These are phyloP conservation scores for Dioctria linearis DNA, from an alignment of 2,888 invertebrate species.

Conservation along the genomic window DNA sequence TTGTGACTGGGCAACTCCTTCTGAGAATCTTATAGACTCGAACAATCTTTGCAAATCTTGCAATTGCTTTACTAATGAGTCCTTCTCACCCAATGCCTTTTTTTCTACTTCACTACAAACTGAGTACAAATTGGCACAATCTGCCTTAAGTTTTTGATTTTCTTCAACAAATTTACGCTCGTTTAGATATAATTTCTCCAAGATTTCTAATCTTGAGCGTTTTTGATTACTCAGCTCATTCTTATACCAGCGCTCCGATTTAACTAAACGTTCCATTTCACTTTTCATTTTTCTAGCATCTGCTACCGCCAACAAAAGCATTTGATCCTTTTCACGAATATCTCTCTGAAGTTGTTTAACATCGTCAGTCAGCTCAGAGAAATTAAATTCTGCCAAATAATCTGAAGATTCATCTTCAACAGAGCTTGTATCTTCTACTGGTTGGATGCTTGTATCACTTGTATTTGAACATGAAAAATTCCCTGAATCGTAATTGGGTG, in stretches of 20 bases:
- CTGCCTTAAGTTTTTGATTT: slow-evolving; percentile 67
- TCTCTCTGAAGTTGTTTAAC: slow-evolving; percentile 27
- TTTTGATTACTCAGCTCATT: slow-evolving; percentile 67
- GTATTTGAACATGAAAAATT: slow-evolving; percentile 54
- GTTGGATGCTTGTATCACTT: slow-evolving; percentile 17
- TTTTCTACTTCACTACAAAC: slow-evolving; percentile 64
- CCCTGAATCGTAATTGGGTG: slow-evolving; percentile 59
- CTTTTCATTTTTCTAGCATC: slow-evolving; percentile 66
- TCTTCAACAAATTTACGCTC: slow-evolving; percentile 68
- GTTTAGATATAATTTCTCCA: slow-evolving; percentile 68
- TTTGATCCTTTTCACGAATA: slow-evolving; percentile 60
- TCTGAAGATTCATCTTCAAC: slow-evolving; percentile 28
- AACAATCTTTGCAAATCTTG: slow-evolving; percentile 22
- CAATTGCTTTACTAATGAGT: slow-evolving; percentile 50
- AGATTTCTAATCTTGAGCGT: slow-evolving; percentile 65
- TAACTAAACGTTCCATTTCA: slow-evolving; percentile 66
- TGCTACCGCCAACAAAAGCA: slow-evolving; percentile 63
- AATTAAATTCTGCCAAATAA: not conserved
- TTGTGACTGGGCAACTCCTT: not conserved
- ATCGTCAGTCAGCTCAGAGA: slow-evolving; percentile 18
- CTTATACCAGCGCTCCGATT: slow-evolving; percentile 70
- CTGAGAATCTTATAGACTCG: slow-evolving; percentile 18
- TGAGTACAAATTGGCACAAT: slow-evolving; percentile 64
- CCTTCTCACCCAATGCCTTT: slow-evolving; percentile 60
- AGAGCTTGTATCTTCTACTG: not conserved